Evolutionary conservation across 35 echinoderm and acorn worm species (phyloP).

Genomic region (Heliocidaris tuberculata): DNA sequence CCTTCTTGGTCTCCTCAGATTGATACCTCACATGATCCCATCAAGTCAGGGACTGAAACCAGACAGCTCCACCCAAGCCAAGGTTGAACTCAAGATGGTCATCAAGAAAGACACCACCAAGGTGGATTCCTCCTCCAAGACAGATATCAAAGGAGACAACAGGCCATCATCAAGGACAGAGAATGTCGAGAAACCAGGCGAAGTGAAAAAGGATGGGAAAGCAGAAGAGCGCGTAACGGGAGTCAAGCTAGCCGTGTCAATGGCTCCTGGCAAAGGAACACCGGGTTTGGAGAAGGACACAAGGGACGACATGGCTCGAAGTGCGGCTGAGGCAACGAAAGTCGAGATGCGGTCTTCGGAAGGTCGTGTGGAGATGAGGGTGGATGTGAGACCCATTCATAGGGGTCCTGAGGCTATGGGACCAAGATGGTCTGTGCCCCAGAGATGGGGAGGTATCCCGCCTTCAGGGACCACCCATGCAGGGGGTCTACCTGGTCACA

Average conservation of each 20-base stretch:
- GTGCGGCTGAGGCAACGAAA: neutral
- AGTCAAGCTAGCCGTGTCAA: slow-evolving; percentile 37
- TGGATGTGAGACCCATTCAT: slow-evolving; percentile 33
- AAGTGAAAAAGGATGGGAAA: neutral
- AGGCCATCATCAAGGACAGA: slow-evolving; percentile 28
- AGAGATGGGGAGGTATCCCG: slow-evolving; percentile 5
- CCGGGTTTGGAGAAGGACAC: neutral
- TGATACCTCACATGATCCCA: slow-evolving; percentile 43
- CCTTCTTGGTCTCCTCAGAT: neutral
- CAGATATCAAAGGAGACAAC: slow-evolving; percentile 31
- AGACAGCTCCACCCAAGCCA: neutral
- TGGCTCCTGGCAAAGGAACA: neutral
- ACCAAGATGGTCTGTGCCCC: neutral
- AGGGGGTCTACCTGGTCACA: slow-evolving; percentile 18
- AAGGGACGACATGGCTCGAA: neutral
- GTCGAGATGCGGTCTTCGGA: slow-evolving; percentile 22
- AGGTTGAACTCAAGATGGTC: slow-evolving; percentile 48
- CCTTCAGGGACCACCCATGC: neutral
- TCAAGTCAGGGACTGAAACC: slow-evolving; percentile 35
- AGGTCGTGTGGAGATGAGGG: slow-evolving; percentile 35
- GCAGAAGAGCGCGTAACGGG: neutral
- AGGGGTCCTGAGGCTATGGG: slow-evolving; percentile 1
- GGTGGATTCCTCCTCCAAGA: slow-evolving; percentile 23
- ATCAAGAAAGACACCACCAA: slow-evolving; percentile 58
- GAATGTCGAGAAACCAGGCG: neutral